These are phyloP conservation scores for Digitonthophagus gazella DNA, from an alignment of 2,888 invertebrate genomes.

Conservation along the genomic window DNA sequence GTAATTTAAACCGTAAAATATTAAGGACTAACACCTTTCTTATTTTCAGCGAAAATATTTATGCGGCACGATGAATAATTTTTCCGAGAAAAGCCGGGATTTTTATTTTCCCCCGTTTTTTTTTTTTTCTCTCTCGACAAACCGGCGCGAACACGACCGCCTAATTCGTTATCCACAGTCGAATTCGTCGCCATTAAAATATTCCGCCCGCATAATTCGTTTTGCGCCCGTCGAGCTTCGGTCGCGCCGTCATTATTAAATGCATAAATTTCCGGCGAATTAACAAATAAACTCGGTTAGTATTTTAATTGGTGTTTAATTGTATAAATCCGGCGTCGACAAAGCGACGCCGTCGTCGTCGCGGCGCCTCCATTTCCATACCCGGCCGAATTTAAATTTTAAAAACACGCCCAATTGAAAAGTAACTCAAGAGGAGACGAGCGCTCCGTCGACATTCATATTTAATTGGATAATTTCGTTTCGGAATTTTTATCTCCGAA, in stretches of 20 bases:
- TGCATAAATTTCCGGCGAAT: slow-evolving; percentile 25
- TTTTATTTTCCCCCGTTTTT: no score
- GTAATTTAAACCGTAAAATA: no score
- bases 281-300: slow-evolving; percentile 27
- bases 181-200: slow-evolving; percentile 27
- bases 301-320: slow-evolving; percentile 31
- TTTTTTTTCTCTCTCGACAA: no score
- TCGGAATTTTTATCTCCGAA: slow-evolving; percentile 7
- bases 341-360: slow-evolving; percentile 7
- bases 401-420: slow-evolving; percentile 31
- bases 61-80: neutral
- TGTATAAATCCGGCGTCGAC: slow-evolving; percentile 30
- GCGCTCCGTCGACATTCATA: slow-evolving; percentile 29
- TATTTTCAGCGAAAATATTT: neutral
- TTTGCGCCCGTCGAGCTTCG: neutral
- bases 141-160: neutral
- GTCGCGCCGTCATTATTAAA: slow-evolving; percentile 21
- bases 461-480: slow-evolving; percentile 31
- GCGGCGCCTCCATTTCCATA: slow-evolving; percentile 5
- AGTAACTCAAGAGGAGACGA: slow-evolving; percentile 25
- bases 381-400: slow-evolving; percentile 26
- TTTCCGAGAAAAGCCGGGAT: neutral
- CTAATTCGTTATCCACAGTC: slow-evolving; percentile 20
- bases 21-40: no score
- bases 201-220: slow-evolving; percentile 27